phyloP scores from a whole-genome alignment of 1,140 invertebrate species.

The Venustaconcha ellipsiformis region DNA sequence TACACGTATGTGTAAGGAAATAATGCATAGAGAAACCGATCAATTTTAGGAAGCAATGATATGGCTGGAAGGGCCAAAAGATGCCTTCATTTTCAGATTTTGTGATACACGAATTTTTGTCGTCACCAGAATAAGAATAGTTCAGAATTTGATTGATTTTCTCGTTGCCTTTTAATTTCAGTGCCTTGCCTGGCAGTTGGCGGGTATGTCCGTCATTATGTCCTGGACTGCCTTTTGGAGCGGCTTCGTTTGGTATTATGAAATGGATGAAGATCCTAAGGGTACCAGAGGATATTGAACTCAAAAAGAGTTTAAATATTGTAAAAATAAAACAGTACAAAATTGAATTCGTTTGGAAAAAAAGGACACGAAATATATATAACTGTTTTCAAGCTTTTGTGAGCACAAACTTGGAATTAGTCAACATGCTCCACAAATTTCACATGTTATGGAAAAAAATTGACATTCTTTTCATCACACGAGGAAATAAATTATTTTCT shows the following conservation, averaged over 20 bases:
- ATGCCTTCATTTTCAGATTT: no score
- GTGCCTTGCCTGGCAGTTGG: conserved; percentile 70
- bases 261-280: conserved; percentile 66
- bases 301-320: conserved; percentile 23
- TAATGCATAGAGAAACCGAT: not conserved
- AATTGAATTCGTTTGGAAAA: no score
- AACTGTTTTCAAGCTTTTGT: no score
- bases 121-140: not conserved
- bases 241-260: conserved; percentile 70
- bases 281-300: conserved; percentile 69
- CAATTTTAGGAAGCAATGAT: not conserved
- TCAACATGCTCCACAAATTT: no score
- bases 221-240: conserved; percentile 68
- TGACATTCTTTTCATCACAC: no score
- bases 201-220: conserved; percentile 69
- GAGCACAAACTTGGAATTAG: no score
- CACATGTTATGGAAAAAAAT: no score
- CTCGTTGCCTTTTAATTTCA: conserved; percentile 36
- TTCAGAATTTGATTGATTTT: not conserved
- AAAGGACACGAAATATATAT: no score
- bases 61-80: not conserved
- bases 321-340: no score
- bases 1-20: not conserved
- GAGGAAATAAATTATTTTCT: no score
- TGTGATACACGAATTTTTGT: no score